Evolutionary conservation across 2,113 vertebrate species (phyloP), one percentile per base, ranked within the genome.

Genomic region (Mobula hypostoma): DNA sequence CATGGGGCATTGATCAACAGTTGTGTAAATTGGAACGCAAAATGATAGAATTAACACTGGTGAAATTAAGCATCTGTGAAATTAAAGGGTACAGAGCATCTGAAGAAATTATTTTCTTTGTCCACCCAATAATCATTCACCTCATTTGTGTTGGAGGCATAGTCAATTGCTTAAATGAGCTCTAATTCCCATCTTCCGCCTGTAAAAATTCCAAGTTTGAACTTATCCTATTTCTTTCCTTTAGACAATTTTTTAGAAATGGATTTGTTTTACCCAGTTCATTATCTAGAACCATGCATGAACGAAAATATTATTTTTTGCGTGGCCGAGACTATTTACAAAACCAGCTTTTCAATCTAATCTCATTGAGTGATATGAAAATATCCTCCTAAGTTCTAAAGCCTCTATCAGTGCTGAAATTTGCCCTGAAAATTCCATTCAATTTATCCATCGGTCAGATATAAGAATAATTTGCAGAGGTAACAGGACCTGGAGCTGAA

Each of bases 41-140:
- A 76, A 56, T 74, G 70, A 32, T 74, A 56, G 66, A 93, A 93
- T 93, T 93, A 76, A 93, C 91, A 27, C 40, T 93, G 24, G 12
- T 74, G 91, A 76, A 74, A 56, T 40, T 72, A 93, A 92, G 91
- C 40, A 70, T 19, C 91, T 93, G 70, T 74, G 36, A 48, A 74
- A 93, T 74, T 74, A 74, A 74, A 74, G 70, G 21, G 17, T 93
- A n/a, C n/a, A 19, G 61, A 90, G 61, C 27, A 74, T 48, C 91
- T 56, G 70, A 48, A 11, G n/a, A 48, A 93, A 93, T 24, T 93
- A 40, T 40, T 72, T 74, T 72, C 36, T 27, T 74, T 15, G 70
- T 76, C 24, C 72, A 56, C 8, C 36, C 11, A 74, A 7, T 88
- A 27, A 63, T 27, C 11, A 4, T 88, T 88, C 12, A 27, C 83